Evolutionary conservation across 2,888 invertebrate species (phyloP).

Genomic region (Atethmia centrago): DNA sequence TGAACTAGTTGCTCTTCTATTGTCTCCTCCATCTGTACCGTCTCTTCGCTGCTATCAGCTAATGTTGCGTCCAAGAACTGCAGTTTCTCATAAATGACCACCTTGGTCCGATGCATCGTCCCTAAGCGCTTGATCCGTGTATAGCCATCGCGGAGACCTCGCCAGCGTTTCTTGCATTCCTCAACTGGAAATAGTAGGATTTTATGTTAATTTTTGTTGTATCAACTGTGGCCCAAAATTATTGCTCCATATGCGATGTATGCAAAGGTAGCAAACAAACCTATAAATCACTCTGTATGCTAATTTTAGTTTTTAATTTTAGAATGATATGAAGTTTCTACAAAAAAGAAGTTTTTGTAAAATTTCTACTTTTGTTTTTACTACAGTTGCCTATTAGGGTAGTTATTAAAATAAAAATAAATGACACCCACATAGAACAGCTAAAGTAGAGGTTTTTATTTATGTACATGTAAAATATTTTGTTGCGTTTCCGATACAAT

Average conservation of each 20-base stretch:
- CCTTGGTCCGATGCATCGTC: conserved; percentile 80
- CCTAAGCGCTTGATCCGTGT: conserved; percentile 87
- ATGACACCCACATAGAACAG: conserved; percentile 1
- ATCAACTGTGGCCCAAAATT: neutral
- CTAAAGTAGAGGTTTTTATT: no score
- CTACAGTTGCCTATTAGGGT: neutral
- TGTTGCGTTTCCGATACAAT: neutral
- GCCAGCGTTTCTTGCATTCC: conserved; percentile 90
- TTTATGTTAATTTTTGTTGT: neutral
- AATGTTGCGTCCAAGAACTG: conserved; percentile 78
- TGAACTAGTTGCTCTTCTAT: conserved; percentile 54
- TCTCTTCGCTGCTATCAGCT: conserved; percentile 68
- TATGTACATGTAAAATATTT: no score
- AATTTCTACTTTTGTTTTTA: neutral
- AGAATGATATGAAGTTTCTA: neutral
- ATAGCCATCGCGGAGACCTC: conserved; percentile 89
- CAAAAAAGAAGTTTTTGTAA: no score
- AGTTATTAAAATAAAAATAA: neutral
- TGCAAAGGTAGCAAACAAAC: neutral
- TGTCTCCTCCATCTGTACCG: conserved; percentile 60
- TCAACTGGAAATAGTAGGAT: conserved; percentile 81
- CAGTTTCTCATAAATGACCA: conserved; percentile 81
- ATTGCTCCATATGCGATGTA: rapidly evolving
- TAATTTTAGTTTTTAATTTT: neutral
- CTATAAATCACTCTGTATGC: neutral